Evolutionary conservation across 2,888 invertebrate genomes (phyloP).

Genomic region (Chelonus formosanus): DNA sequence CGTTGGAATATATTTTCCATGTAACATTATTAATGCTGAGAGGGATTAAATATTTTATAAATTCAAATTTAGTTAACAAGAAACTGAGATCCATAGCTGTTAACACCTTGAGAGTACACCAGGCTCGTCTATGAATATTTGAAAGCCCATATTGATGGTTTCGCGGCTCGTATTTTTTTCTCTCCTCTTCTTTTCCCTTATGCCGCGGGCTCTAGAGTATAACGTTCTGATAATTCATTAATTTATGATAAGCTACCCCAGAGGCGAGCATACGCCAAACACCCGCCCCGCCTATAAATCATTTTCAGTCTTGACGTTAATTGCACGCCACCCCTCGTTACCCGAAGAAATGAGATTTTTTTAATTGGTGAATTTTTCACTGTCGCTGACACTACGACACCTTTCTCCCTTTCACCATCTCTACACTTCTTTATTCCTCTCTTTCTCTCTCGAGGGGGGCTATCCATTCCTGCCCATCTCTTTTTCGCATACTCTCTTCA

Average conservation of each 20-base stretch:
- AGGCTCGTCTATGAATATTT: constrained; percentile 42
- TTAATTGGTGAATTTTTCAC: constrained; percentile 64
- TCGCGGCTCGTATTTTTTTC: constrained; percentile 31
- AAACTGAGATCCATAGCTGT: constrained; percentile 24
- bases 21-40: not conserved
- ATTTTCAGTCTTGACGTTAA: constrained; percentile 62
- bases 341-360: constrained; percentile 63
- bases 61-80: constrained; percentile 30
- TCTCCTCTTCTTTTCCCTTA: constrained; percentile 40
- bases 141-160: constrained; percentile 40
- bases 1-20: not conserved
- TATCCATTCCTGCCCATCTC: not conserved
- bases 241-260: constrained; percentile 61
- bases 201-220: constrained; percentile 35
- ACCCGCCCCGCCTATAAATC: constrained; percentile 53
- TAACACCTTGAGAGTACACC: constrained; percentile 23
- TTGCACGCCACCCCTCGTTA: constrained; percentile 62
- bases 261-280: constrained; percentile 33
- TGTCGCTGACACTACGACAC: constrained; percentile 51
- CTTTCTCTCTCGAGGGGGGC: constrained; percentile 9
- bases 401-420: constrained; percentile 32
- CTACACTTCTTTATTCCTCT: constrained; percentile 12
- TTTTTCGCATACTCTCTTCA: not conserved
- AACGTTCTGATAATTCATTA: constrained; percentile 60
- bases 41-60: constrained; percentile 30